A percentile compares a stretch with the other conserved stretches of the same genome.
These are phyloP conservation scores for Ophthalmolycus amberensis DNA, from an alignment of 2,113 vertebrate genomes.

Conservation along the genomic window DNA sequence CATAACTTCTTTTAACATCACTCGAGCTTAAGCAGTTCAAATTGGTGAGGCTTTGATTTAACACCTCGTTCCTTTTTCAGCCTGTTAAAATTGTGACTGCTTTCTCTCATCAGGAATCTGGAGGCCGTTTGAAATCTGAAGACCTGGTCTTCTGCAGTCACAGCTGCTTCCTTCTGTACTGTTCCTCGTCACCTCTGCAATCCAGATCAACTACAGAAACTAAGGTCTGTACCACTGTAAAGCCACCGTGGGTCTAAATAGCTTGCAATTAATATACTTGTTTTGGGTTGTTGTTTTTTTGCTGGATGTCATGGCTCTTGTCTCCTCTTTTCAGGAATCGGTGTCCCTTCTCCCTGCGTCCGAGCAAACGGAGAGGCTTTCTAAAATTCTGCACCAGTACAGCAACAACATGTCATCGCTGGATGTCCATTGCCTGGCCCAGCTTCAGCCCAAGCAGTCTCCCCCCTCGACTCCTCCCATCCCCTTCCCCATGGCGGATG, in stretches of 20 bases:
- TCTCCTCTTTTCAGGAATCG: slow-evolving; percentile 78
- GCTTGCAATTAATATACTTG: not conserved
- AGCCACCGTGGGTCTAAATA: not conserved
- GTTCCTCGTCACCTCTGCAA: slow-evolving; percentile 74
- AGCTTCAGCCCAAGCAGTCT: slow-evolving; percentile 89
- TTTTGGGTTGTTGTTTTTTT: not conserved
- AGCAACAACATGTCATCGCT: slow-evolving; percentile 94
- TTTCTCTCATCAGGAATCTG: slow-evolving; percentile 72
- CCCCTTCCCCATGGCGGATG: slow-evolving; percentile 83
- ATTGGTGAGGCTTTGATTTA: slow-evolving; percentile 42
- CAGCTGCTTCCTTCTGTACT: slow-evolving; percentile 95
- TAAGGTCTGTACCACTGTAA: slow-evolving; percentile 71
- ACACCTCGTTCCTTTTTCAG: slow-evolving; percentile 41
- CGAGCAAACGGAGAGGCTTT: slow-evolving; percentile 82
- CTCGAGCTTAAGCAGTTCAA: slow-evolving; percentile 37
- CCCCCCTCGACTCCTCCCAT: slow-evolving; percentile 87
- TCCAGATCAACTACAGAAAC: slow-evolving; percentile 69
- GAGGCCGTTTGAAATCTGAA: slow-evolving; percentile 81
- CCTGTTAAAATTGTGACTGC: slow-evolving; percentile 68
- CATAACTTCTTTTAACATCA: slow-evolving; percentile 39
- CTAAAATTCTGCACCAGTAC: slow-evolving; percentile 91
- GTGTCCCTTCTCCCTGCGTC: slow-evolving; percentile 82
- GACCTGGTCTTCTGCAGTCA: slow-evolving; percentile 96
- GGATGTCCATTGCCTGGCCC: slow-evolving; percentile 93
- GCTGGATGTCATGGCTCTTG: not conserved